These are phyloP conservation scores for Pogoniulus pusillus DNA, from an alignment of 2,797 vertebrate genomes.

Conservation along the genomic window DNA sequence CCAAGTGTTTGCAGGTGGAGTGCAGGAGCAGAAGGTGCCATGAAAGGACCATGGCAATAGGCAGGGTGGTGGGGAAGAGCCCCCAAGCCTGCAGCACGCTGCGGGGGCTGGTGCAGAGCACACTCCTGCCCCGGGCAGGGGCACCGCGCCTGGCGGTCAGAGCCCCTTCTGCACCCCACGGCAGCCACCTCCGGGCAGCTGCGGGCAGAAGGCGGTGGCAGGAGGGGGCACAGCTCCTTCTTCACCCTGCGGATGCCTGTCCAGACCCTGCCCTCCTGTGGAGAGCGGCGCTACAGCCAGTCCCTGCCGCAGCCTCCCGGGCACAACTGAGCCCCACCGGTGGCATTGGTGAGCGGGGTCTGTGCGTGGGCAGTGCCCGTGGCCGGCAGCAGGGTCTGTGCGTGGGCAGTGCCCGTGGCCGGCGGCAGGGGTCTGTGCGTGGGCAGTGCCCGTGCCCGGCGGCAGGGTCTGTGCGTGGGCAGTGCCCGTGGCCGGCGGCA, in stretches of 20 bases:
- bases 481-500: no score
- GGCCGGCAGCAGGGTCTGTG: no score
- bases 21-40: not conserved
- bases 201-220: not conserved
- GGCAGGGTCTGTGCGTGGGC: no score
- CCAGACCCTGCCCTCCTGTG: not conserved
- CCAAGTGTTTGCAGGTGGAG: not conserved
- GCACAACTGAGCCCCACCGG: fast-evolving
- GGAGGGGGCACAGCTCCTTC: not conserved
- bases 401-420: no score
- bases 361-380: no score
- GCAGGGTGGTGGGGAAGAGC: not conserved
- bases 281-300: not conserved
- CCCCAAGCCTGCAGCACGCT: no score
- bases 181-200: not conserved
- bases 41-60: no score
- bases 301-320: fast-evolving
- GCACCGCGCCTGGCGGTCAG: fast-evolving
- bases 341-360: no score
- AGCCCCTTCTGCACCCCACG: not conserved
- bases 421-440: fast-evolving
- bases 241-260: not conserved
- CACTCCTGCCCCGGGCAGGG: not conserved
- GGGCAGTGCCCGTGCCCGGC: no score
- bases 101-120: not conserved